Conservation (phyloP, 2,113 vertebrate species). For the Bos taurus region ARS-UCD2.0 NC_037333.1:94696001-94696500, state of each 20-base stretch:
- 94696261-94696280: background rate
- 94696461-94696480: background rate
- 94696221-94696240: background rate
- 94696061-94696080: background rate
- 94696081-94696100: background rate
- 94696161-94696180: background rate
- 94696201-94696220: background rate
- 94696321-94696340: background rate
- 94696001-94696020: background rate
- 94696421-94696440: background rate
- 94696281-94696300: background rate
- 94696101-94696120: background rate
- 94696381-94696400: background rate
- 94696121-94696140: background rate
- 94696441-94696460: background rate
- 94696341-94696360: background rate
- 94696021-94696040: background rate
- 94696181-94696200: background rate
- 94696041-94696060: background rate
- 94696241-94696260: background rate
- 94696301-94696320: background rate
- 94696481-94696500: constrained; percentile 8
- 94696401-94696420: background rate
- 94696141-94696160: background rate
- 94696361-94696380: background rate